Base-by-base conservation (phyloP, 2,797 vertebrate species). In the Orientallactaga sibirica region DNA sequence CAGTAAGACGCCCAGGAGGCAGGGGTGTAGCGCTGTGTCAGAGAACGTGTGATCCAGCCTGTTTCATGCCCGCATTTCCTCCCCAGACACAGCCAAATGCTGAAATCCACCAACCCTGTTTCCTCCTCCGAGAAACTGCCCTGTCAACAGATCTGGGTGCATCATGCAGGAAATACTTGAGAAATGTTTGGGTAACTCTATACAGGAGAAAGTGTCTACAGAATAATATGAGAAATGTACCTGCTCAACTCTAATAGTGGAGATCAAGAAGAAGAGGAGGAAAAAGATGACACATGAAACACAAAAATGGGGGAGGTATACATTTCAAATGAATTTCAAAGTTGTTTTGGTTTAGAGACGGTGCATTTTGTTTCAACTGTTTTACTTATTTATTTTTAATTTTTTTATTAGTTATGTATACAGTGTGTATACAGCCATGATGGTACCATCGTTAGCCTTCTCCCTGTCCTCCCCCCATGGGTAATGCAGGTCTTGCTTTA, bases 241-340 rank as follows among this genome's bases (percentile, higher is more conserved):
- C 52, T 48, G 10, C 7, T 73, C 74, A 92, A 20, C 18, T 88
- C 7, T 89, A 62, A 19, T 27, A 90, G 37, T 64, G 18, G 81
- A 43, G 48, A 18, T 90, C 27, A 14, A 62, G n/a, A 73, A 37
- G 22, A 64, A 91, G 24, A 6, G 62, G 41, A 89, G 55, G 29
- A 19, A 85, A 74, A 86, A 2, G 37, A 15, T 29, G 24, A 24
- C 7, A 80, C 73, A 61, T 41, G 43, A 79, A 41, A 78, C 24
- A 33, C 76, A 8, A 83, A 86, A 79, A 86, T 93, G 73, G 29
- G 78, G 19, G 87, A 66, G 19, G 7, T 55, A 73, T 89, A 90
- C 33, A 67, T 82, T 78, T 74, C 20, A 74, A 85, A 52, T 11
- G 41, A 58, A 82, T 67, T 87, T 73, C 71, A 79, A 94, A 84